Evolutionary conservation across 1,140 invertebrate genomes (phyloP).

Genomic region (Bombus waltoni): DNA sequence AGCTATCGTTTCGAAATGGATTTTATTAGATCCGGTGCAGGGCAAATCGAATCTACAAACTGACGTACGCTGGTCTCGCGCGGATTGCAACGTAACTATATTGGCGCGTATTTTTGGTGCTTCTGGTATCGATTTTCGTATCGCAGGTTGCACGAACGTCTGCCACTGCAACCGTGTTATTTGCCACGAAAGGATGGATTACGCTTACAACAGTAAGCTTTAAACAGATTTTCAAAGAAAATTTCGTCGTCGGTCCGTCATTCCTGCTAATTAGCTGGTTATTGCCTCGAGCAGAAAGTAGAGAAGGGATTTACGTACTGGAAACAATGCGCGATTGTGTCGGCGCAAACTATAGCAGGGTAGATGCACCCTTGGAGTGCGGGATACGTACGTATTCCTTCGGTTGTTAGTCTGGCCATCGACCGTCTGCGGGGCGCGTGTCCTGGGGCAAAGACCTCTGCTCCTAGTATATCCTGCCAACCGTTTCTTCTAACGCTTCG

Average conservation of each 20-base stretch:
- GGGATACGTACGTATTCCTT: slow-evolving; percentile 66
- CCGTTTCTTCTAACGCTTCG: slow-evolving; percentile 38
- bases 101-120: slow-evolving; percentile 9
- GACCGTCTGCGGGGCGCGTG: slow-evolving; percentile 75
- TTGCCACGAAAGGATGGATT: neutral
- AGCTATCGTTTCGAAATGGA: slow-evolving; percentile 42
- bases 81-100: neutral
- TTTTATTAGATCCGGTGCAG: slow-evolving; percentile 25
- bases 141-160: neutral
- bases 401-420: slow-evolving; percentile 79
- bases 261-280: slow-evolving; percentile 9
- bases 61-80: neutral
- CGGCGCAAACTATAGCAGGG: slow-evolving; percentile 31
- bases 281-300: slow-evolving; percentile 15
- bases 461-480: slow-evolving; percentile 51
- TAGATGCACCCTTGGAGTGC: slow-evolving; percentile 39
- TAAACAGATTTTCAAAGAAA: neutral
- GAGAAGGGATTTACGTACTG: slow-evolving; percentile 17
- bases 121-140: slow-evolving; percentile 20
- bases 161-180: neutral
- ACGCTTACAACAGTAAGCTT: neutral
- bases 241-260: neutral
- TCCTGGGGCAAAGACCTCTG: slow-evolving; percentile 80
- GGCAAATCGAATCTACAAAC: slow-evolving; percentile 12
- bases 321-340: slow-evolving; percentile 28